These are phyloP conservation scores for Phengaris arion DNA, from an alignment of 2,888 invertebrate genomes.

Conservation along the genomic window DNA sequence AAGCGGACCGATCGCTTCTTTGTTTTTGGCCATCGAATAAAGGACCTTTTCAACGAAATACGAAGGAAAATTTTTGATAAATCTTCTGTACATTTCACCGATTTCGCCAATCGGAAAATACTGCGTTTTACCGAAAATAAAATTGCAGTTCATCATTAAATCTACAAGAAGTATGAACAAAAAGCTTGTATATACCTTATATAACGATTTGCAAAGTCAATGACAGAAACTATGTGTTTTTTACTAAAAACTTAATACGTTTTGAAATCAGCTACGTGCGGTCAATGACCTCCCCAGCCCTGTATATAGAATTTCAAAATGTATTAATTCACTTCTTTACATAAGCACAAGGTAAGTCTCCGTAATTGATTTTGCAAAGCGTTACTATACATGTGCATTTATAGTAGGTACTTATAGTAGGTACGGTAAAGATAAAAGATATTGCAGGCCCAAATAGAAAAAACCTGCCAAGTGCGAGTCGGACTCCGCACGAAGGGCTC, in stretches of 20 bases:
- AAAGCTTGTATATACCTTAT: background rate
- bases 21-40: slow-evolving; percentile 32
- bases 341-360: background rate
- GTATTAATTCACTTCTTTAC: too few species aligned
- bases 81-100: background rate
- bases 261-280: too few species aligned
- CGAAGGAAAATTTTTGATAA: slow-evolving; percentile 16
- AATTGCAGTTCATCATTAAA: background rate
- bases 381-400: too few species aligned
- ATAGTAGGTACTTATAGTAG: too few species aligned
- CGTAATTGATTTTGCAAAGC: background rate
- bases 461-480: too few species aligned
- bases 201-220: background rate
- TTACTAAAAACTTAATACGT: too few species aligned
- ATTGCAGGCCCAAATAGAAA: too few species aligned
- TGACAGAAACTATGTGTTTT: too few species aligned
- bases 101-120: background rate
- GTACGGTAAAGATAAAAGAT: too few species aligned
- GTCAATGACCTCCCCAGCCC: too few species aligned
- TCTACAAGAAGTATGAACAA: background rate
- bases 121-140: slow-evolving; percentile 8
- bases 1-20: slow-evolving; percentile 38
- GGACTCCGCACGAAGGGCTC: too few species aligned
- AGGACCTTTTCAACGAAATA: slow-evolving; percentile 25
- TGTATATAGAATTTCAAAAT: too few species aligned